A percentile compares a stretch with the other conserved stretches of the same genome.
Evolutionary conservation across 2,888 invertebrate species (phyloP).

Genomic region (Diloba caeruleocephala): DNA sequence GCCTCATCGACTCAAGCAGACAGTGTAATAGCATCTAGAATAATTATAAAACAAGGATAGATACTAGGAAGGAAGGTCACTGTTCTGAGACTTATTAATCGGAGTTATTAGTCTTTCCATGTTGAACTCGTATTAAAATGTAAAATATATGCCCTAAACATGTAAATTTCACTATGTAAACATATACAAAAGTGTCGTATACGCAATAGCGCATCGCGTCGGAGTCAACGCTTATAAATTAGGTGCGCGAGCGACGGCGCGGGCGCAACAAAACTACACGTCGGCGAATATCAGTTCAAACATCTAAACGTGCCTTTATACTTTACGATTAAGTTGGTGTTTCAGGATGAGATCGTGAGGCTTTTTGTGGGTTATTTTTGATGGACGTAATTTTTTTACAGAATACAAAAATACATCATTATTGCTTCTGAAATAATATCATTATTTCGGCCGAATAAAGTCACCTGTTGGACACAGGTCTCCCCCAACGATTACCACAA

Average conservation of each 20-base stretch:
- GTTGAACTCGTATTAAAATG: slow-evolving; percentile 14
- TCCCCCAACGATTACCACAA: too few species aligned
- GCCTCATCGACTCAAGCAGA: too few species aligned
- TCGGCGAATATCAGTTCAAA: slow-evolving; percentile 76
- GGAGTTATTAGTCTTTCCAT: slow-evolving; percentile 1
- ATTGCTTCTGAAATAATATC: too few species aligned
- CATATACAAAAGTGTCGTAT: slow-evolving; percentile 62
- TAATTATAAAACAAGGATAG: too few species aligned
- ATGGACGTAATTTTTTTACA: neutral
- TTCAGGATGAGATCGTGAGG: slow-evolving; percentile 9
- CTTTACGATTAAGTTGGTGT: slow-evolving; percentile 55
- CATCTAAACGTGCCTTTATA: slow-evolving; percentile 76
- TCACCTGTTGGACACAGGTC: too few species aligned
- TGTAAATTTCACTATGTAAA: slow-evolving; percentile 58
- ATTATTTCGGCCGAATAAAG: too few species aligned
- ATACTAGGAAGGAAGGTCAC: too few species aligned
- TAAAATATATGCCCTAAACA: slow-evolving; percentile 29
- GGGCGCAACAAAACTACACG: slow-evolving; percentile 78
- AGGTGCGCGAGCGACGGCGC: slow-evolving; percentile 70
- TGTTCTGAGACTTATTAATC: neutral
- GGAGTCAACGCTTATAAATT: slow-evolving; percentile 85
- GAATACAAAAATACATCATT: too few species aligned
- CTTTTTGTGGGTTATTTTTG: slow-evolving; percentile 1
- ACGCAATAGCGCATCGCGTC: slow-evolving; percentile 79
- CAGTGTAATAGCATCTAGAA: too few species aligned